A percentile compares a stretch with the other conserved stretches of the same genome.
These are phyloP conservation scores for Epsilonema sp. DNA, from an alignment of 2,888 invertebrate species.

Conservation along the genomic window DNA sequence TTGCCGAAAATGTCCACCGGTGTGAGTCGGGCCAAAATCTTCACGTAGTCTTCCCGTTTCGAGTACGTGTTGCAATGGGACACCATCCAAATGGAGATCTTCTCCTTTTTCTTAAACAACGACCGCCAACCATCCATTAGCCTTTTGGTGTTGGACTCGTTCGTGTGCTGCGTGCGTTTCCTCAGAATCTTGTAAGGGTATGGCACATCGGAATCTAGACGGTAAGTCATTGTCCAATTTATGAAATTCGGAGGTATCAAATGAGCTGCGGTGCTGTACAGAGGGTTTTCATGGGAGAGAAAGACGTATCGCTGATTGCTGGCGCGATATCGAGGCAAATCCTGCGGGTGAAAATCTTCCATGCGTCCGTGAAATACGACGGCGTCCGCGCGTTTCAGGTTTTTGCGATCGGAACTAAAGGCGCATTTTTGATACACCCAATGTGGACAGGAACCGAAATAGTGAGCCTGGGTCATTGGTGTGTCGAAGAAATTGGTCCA, in stretches of 20 bases:
- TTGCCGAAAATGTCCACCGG: background rate
- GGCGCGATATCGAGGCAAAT: background rate
- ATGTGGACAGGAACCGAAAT: no score
- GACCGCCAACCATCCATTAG: no score
- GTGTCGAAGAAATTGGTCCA: background rate
- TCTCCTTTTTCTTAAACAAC: background rate
- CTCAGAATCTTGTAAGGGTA: background rate
- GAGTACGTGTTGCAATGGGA: background rate
- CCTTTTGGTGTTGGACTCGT: background rate
- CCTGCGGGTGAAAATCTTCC: background rate
- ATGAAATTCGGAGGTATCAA: background rate
- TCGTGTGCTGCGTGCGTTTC: background rate
- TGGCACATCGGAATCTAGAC: constrained; percentile 3
- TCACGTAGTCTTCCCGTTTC: background rate
- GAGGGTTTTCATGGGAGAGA: background rate
- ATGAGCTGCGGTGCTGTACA: no score
- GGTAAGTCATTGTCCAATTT: constrained; percentile 1
- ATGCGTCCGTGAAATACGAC: background rate
- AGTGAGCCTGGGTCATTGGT: no score
- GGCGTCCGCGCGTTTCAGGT: background rate
- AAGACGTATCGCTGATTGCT: background rate
- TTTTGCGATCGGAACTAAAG: no score
- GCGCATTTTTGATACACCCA: no score
- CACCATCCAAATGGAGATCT: constrained; percentile 1
- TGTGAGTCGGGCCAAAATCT: background rate